Conservation (phyloP, 92 coral and sea anemone species). For the Palythoa caribaeorum region DNA sequence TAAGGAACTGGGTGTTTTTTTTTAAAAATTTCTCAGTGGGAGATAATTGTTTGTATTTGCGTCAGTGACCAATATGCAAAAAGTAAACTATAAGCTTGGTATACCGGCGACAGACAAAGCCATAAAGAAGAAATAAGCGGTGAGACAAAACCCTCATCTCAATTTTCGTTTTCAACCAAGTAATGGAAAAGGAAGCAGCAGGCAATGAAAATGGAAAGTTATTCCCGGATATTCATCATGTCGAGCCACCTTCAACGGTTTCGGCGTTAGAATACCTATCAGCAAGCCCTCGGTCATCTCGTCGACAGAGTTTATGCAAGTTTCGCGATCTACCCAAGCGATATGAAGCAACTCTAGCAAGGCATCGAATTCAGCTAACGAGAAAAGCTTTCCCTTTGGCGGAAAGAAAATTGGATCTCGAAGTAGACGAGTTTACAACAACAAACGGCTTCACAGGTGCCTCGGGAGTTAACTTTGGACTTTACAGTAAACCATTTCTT, state of each 20-base stretch:
- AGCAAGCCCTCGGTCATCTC: background rate
- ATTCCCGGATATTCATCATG: background rate
- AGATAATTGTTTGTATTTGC: no score
- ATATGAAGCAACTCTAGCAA: slow-evolving; percentile 69
- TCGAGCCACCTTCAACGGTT: background rate
- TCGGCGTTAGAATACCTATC: slow-evolving; percentile 6
- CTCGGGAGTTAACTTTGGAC: no score
- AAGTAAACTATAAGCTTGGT: no score
- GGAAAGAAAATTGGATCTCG: background rate
- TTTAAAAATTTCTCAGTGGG: no score
- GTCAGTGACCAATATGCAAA: no score
- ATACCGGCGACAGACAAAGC: no score
- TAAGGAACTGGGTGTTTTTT: no score
- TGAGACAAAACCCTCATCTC: no score
- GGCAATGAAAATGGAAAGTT: background rate
- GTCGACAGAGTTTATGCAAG: slow-evolving; percentile 31
- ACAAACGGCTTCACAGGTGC: background rate
- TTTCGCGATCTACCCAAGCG: slow-evolving; percentile 60
- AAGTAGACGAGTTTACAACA: background rate
- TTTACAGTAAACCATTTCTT: no score
- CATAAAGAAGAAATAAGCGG: no score
- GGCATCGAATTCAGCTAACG: slow-evolving; percentile 68
- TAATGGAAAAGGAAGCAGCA: no score
- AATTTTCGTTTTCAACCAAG: no score
- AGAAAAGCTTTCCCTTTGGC: slow-evolving; percentile 58